phyloP scores from a whole-genome alignment of 2,113 vertebrate species.

The Corythaeola cristata region DNA sequence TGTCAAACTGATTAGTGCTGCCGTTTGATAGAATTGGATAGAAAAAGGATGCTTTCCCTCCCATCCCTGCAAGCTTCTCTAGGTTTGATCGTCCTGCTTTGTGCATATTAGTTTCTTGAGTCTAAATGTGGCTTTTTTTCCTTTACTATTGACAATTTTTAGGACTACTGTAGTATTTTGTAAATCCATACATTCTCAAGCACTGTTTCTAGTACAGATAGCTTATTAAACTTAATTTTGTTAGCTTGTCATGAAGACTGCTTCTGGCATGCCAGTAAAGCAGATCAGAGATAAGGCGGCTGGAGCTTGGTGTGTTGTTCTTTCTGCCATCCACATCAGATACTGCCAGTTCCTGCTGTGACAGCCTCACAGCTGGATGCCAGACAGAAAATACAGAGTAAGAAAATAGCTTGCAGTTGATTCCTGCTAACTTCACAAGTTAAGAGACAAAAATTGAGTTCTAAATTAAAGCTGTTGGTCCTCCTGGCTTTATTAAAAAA shows the following conservation, averaged over 20 bases:
- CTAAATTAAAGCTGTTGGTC: neutral
- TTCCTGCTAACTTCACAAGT: neutral
- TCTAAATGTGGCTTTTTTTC: neutral
- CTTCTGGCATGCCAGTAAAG: accelerated
- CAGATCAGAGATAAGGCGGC: neutral
- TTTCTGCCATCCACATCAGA: neutral
- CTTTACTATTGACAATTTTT: neutral
- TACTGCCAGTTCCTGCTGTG: neutral
- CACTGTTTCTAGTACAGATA: neutral
- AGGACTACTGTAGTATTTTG: neutral
- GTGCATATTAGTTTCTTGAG: neutral
- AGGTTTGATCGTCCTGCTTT: neutral
- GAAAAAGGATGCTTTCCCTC: neutral
- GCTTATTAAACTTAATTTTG: neutral
- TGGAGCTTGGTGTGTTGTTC: neutral
- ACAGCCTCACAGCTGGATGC: neutral
- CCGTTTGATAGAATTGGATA: neutral
- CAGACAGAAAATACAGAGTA: neutral
- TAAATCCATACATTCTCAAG: neutral
- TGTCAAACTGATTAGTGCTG: neutral
- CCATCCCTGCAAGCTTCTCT: neutral
- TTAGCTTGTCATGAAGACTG: neutral
- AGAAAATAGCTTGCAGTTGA: neutral
- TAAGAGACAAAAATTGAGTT: neutral
- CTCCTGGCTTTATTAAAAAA: neutral